phyloP scores from a whole-genome alignment of 2,113 vertebrate genomes.

The Nyctereutes procyonoides region DNA sequence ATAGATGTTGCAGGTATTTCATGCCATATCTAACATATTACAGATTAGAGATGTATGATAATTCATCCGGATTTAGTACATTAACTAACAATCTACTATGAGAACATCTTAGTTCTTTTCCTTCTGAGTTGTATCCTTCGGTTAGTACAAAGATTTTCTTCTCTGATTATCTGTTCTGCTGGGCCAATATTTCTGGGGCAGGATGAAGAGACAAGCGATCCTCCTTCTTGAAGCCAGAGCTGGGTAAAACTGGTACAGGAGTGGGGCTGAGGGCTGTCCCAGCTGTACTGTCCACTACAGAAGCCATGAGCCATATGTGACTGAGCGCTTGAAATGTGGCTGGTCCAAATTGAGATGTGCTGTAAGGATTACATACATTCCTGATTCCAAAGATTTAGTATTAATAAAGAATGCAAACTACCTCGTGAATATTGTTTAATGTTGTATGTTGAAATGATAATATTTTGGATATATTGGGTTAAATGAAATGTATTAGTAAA shows the following conservation, averaged over 20 bases:
- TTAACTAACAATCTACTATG: background rate
- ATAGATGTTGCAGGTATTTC: background rate
- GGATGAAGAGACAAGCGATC: background rate
- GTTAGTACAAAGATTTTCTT: background rate
- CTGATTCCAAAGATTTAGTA: background rate
- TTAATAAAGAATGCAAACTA: background rate
- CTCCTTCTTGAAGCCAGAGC: background rate
- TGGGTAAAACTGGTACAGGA: background rate
- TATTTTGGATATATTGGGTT: background rate
- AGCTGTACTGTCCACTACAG: background rate
- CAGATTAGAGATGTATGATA: background rate
- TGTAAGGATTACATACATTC: background rate
- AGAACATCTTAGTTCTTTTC: background rate
- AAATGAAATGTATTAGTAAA: background rate
- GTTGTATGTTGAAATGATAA: background rate
- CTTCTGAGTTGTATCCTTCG: background rate
- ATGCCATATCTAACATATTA: background rate
- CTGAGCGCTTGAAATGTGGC: background rate
- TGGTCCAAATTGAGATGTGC: background rate
- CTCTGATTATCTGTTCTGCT: background rate
- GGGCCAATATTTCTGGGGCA: background rate
- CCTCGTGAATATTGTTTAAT: background rate
- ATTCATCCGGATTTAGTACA: background rate
- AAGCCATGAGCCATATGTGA: background rate
- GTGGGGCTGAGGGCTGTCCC: background rate